Conservation (phyloP, 2,797 vertebrate species). For the Pseudotriccus pelzelni region DNA sequence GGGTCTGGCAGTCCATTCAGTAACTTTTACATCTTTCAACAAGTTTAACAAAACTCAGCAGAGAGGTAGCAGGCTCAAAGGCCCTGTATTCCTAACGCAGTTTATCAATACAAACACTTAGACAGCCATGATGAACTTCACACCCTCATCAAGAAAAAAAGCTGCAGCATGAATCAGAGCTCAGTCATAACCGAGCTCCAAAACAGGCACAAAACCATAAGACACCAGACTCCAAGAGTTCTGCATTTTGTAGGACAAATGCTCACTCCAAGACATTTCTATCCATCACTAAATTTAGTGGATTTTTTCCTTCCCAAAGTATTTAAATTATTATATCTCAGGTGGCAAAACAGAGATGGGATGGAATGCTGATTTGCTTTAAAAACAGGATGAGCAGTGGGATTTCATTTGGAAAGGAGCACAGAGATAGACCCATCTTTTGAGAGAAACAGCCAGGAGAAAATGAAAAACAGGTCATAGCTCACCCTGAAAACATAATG, state of each 20-base stretch:
- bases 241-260: not conserved
- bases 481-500: conserved; percentile 10
- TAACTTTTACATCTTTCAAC: not conserved
- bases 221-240: not conserved
- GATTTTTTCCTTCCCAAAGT: not conserved
- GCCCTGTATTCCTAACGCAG: not conserved
- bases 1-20: not conserved
- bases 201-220: not conserved
- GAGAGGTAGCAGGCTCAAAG: not conserved
- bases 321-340: not conserved
- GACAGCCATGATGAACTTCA: not conserved
- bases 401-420: conserved; percentile 27
- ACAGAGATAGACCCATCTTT: not conserved
- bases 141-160: not conserved
- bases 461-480: conserved; percentile 25
- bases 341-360: not conserved
- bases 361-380: not conserved
- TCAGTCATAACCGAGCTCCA: not conserved
- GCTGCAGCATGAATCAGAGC: not conserved
- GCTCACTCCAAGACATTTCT: not conserved
- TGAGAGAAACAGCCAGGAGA: conserved; percentile 10
- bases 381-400: not conserved
- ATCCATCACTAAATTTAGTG: not conserved
- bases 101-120: not conserved
- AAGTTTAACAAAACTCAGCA: not conserved